Evolutionary conservation across 2,113 vertebrate species (phyloP), one percentile per base, ranked within the genome.

Genomic region (Rhagologus leucostigma): DNA sequence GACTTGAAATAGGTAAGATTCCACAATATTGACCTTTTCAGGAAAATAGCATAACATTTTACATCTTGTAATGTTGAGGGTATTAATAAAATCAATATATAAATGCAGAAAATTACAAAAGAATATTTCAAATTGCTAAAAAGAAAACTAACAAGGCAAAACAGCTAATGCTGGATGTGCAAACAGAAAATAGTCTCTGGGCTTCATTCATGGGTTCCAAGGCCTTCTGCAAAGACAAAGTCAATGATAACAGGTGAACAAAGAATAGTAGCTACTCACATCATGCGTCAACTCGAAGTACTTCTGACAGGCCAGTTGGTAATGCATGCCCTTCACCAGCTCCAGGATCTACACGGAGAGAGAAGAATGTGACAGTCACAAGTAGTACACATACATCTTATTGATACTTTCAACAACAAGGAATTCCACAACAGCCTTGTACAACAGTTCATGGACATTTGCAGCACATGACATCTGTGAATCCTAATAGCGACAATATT

Each of bases 251-350:
- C 19, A 87, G 68, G 19, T 19, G 13, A 50, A 80, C 56, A 96
- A 93, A 97, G 95, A 96, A 70, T 10, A 81, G 91, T 50, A 79
- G 85, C 39, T 96, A 98, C 99, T 99, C 98, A 99, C 99, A 88
- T 98, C 98, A 96, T 99, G 99, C 2, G 98, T 99, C 97, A 99
- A 93, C 97, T 99, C 99, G 55, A 99, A 99, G 98, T 99, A 99
- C 96, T 99, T 99, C 97, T 99, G 99, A 97, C 99, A 99, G 60
- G 99, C 99, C 97, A 99, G 98, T 90, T 99, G 99, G 96, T 98
- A 99, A 98, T 99, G 99, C 98, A 99, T 99, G 64, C 99, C 99
- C 97, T 99, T 99, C 86, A 99, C 99, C 96, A 99, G 97, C 81
- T 99, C 99, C 98, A 99, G 95, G 95, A 99, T 98, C 99, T 99